A percentile compares a stretch with the other conserved stretches of the same genome.
Evolutionary conservation across 1,140 invertebrate genomes (phyloP).

Genomic region (Lepidurus apus): DNA sequence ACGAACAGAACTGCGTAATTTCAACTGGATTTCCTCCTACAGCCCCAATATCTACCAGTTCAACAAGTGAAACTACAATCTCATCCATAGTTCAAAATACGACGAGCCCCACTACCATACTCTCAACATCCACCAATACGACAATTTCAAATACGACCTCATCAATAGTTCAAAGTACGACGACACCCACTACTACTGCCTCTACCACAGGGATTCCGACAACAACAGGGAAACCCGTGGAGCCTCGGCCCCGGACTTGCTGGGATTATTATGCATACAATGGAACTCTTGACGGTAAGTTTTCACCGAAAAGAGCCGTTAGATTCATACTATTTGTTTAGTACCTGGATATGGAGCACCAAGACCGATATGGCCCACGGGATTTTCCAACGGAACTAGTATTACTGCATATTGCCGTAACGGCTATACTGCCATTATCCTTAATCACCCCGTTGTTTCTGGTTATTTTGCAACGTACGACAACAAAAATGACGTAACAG

Average conservation of each 20-base stretch:
- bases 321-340: background rate
- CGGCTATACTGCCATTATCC: background rate
- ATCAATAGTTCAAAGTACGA: background rate
- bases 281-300: background rate
- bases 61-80: too few relatives aligned
- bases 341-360: background rate
- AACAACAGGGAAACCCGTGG: background rate
- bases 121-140: too few relatives aligned
- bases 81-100: too few relatives aligned
- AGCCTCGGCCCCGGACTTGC: background rate
- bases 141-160: background rate
- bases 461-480: background rate
- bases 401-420: background rate
- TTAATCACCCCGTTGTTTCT: too few relatives aligned
- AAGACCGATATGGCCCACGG: background rate
- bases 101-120: too few relatives aligned
- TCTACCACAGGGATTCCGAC: background rate
- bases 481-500: background rate
- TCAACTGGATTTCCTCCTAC: too few relatives aligned
- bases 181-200: background rate
- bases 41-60: too few relatives aligned
- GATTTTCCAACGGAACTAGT: background rate
- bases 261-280: background rate
- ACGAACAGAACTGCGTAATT: too few relatives aligned
- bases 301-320: background rate